Evolutionary conservation across 64 coral and sea anemone species (phyloP), one percentile per base, ranked within the genome.

Genomic region (Orbicella faveolata): DNA sequence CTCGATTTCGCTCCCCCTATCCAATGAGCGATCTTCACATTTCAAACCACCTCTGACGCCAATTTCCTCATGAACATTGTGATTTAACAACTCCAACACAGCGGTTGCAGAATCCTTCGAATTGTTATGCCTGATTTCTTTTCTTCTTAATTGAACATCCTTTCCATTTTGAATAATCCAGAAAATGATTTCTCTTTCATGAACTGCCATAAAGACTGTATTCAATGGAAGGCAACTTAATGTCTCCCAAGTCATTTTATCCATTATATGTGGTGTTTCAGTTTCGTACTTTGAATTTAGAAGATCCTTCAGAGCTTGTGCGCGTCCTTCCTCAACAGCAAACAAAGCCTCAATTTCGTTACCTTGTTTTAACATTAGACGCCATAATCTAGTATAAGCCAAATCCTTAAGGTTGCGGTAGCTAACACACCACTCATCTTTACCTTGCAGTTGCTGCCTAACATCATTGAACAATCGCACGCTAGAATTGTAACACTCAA

Each of bases 21-120:
- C 21, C 76, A 79, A 25, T 54, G 76, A 79, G 10, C 76, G 76
- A 54, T 79, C 76, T 20, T 79, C 76, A n/a, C 76, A 79, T n/a
- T 23, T 79, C n/a, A 79, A 4, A 55, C 48, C 76, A 19, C 15
- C 18, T n/a, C 20, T 48, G 6, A 21, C 76, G n/a, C 76, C 76
- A 79, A 79, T 79, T 54, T 79, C 48, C 9, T 55, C 20, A 54
- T 21, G 53, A 21, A 44, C 48, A 37, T 54, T n/a, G 8, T 54
- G 1, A 20, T 54, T 79, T 55, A 79, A 79, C 17, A 10, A 52
- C 18, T 54, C 6, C 6, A 19, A n/a, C 8, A 52, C 6, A 37
- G 41, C 20, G 9, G 20, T 21, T 21, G 11, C 54, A 9, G 13
- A 9, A 57, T 57, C 54, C 13, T 57, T 6, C 54, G 54, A 57